Conservation (phyloP, 2,113 vertebrate species). For the Erythrocebus patas region DNA sequence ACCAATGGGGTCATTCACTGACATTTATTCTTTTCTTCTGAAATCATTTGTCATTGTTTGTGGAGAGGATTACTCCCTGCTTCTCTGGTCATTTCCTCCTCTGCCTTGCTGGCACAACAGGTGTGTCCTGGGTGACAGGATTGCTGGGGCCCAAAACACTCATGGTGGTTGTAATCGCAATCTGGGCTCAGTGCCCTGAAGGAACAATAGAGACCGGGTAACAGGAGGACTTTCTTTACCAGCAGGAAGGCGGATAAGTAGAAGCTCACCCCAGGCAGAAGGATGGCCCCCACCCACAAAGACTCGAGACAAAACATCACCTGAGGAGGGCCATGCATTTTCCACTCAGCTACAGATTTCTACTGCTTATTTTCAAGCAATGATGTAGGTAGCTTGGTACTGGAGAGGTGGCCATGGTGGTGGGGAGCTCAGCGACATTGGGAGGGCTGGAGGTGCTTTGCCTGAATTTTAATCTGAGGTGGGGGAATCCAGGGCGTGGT, state of each 20-base stretch:
- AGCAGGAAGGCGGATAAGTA: background rate
- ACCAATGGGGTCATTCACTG: background rate
- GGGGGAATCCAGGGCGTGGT: background rate
- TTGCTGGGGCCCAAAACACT: background rate
- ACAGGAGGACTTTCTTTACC: background rate
- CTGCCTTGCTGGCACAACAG: background rate
- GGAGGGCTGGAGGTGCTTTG: background rate
- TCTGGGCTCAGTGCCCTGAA: background rate
- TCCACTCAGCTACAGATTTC: background rate
- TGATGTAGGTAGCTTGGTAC: background rate
- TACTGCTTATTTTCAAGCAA: background rate
- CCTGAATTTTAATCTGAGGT: background rate
- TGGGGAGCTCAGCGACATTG: accelerated
- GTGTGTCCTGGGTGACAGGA: background rate
- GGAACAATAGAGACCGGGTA: background rate
- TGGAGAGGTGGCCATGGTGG: background rate
- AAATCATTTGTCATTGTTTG: background rate
- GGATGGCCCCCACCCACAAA: background rate
- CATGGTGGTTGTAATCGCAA: background rate
- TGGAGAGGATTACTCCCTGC: accelerated
- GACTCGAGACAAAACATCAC: background rate
- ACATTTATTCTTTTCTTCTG: background rate
- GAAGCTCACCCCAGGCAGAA: background rate
- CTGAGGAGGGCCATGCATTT: background rate
- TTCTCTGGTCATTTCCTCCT: background rate